A percentile compares a stretch with the other conserved stretches of the same genome.
Conservation (phyloP, 2,888 invertebrate genomes). For the Cetonia aurata region DNA sequence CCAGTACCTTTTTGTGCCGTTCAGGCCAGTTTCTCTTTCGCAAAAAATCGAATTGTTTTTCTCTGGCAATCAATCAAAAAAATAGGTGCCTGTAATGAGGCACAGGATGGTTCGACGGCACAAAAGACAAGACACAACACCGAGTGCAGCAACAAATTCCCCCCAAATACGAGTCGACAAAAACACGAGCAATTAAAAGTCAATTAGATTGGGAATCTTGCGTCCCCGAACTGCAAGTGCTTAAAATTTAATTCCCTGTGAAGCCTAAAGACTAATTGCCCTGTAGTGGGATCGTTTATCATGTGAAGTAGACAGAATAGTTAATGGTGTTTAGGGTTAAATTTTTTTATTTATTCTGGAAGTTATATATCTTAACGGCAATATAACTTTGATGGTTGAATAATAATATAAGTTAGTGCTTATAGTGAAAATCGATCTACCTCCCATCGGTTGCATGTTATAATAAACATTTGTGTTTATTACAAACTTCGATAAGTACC, state of each 20-base stretch:
- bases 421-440: too few relatives aligned
- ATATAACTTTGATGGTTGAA: too few relatives aligned
- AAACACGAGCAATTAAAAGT: constrained; percentile 27
- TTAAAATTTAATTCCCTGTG: constrained; percentile 19
- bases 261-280: constrained; percentile 22
- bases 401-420: too few relatives aligned
- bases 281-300: constrained; percentile 2
- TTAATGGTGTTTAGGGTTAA: too few relatives aligned
- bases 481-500: too few relatives aligned
- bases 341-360: too few relatives aligned
- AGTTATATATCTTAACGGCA: too few relatives aligned
- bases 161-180: constrained; percentile 8
- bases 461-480: too few relatives aligned
- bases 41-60: constrained; percentile 10
- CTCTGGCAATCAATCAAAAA: constrained; percentile 13
- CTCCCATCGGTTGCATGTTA: too few relatives aligned
- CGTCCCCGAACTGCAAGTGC: constrained; percentile 6
- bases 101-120: background rate
- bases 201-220: constrained; percentile 21
- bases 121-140: constrained; percentile 11
- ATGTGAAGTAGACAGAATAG: background rate
- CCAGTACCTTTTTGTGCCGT: background rate
- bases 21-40: background rate
- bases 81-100: constrained; percentile 10
- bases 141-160: constrained; percentile 10